A percentile compares a stretch with the other conserved stretches of the same genome.
Conservation (phyloP, 2,797 vertebrate species). For the Pipistrellus pipistrellus region DNA sequence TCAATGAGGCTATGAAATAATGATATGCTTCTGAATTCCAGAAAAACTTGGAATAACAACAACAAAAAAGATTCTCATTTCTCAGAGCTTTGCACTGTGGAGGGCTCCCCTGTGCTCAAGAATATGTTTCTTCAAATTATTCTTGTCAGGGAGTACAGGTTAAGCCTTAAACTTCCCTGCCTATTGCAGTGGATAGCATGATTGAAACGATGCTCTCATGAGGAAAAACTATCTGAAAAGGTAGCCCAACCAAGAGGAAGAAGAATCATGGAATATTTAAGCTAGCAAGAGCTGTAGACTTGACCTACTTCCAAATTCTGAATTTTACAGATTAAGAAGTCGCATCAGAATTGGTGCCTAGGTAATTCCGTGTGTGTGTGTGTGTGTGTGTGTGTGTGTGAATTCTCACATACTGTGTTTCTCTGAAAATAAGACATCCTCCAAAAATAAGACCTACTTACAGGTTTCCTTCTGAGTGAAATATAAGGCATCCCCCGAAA, state of each 20-base stretch:
- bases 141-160: background rate
- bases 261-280: background rate
- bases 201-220: background rate
- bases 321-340: constrained; percentile 13
- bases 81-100: background rate
- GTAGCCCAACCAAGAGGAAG: background rate
- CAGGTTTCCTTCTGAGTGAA: too few relatives aligned
- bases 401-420: background rate
- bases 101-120: background rate
- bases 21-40: constrained; percentile 20
- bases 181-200: background rate
- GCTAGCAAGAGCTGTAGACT: background rate
- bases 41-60: background rate
- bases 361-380: too few relatives aligned
- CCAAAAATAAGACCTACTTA: too few relatives aligned
- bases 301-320: background rate
- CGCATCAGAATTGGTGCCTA: background rate
- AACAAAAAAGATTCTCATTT: background rate
- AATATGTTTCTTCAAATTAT: constrained; percentile 43
- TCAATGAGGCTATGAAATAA: background rate
- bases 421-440: too few relatives aligned
- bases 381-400: background rate
- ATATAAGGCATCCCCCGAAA: too few relatives aligned
- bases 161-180: background rate
- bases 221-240: background rate